phyloP scores from a whole-genome alignment of 1,140 invertebrate genomes.

The Platyscapa corneri region DNA sequence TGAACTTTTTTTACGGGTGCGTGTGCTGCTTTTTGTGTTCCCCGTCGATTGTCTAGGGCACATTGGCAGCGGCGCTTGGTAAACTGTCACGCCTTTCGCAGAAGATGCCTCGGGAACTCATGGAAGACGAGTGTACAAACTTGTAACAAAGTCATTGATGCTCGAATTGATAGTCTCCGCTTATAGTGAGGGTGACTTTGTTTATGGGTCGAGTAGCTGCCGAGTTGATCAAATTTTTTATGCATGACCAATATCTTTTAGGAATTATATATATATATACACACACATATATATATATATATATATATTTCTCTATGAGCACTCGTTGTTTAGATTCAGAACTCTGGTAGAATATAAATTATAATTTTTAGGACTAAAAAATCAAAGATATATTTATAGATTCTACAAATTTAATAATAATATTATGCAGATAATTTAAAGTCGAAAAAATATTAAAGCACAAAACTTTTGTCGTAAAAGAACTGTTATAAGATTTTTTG shows the following conservation, averaged over 20 bases:
- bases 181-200: background rate
- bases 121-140: background rate
- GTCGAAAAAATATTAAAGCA: too few species aligned
- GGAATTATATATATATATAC: too few species aligned
- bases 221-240: background rate
- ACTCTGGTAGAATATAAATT: background rate
- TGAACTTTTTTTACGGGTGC: background rate
- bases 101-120: background rate
- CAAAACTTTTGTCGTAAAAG: background rate
- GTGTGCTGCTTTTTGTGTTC: background rate
- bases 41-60: background rate
- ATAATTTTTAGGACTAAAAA: too few species aligned
- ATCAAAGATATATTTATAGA: too few species aligned
- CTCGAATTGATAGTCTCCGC: background rate
- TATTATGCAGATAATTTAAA: too few species aligned
- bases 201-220: background rate
- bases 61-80: background rate
- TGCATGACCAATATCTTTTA: background rate
- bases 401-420: too few species aligned
- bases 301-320: too few species aligned
- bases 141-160: background rate
- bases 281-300: too few species aligned
- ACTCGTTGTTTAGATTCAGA: background rate
- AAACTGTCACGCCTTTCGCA: slow-evolving; percentile 14
- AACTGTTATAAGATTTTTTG: too few species aligned